A percentile compares a stretch with the other conserved stretches of the same genome.
Evolutionary conservation across 2,797 vertebrate species (phyloP).

Genomic region (Gobionotothen gibberifrons): DNA sequence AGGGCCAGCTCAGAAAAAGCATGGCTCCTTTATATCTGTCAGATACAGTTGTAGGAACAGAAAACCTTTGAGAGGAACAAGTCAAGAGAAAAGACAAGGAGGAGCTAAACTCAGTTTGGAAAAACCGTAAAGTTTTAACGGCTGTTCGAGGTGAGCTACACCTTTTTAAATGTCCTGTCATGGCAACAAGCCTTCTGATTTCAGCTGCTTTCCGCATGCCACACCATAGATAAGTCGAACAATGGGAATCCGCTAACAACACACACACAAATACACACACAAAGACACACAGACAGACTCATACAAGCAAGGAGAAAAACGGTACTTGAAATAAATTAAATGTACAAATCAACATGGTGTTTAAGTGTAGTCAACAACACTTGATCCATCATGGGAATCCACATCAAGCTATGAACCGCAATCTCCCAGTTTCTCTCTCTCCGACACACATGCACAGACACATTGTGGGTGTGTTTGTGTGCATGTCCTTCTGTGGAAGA

Average conservation of each 20-base stretch:
- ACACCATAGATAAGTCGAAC: not conserved
- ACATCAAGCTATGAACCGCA: constrained; percentile 42
- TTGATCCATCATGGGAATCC: constrained; percentile 44
- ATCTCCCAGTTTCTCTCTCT: constrained; percentile 12
- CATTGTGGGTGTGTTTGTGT: constrained; percentile 40
- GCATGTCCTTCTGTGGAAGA: constrained; percentile 29
- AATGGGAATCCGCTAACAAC: constrained; percentile 16
- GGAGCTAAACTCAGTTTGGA: not conserved
- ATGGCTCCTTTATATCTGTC: not conserved
- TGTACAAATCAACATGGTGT: not conserved
- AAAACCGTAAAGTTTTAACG: not conserved
- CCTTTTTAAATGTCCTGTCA: constrained; percentile 18
- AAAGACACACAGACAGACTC: too few species aligned
- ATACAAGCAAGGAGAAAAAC: constrained; percentile 16
- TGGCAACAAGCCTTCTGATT: not conserved
- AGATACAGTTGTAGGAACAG: not conserved
- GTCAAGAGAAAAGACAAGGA: not conserved
- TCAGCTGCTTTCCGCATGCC: not conserved
- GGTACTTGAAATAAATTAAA: constrained; percentile 6
- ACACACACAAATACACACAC: not conserved
- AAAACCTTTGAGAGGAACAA: not conserved
- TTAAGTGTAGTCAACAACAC: constrained; percentile 24
- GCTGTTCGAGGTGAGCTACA: not conserved
- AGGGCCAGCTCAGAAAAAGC: constrained; percentile 20
- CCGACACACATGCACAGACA: constrained; percentile 36